Evolutionary conservation across 2,888 invertebrate species (phyloP), one percentile per base, ranked within the genome.

Genomic region (Lochmaea crataegi): DNA sequence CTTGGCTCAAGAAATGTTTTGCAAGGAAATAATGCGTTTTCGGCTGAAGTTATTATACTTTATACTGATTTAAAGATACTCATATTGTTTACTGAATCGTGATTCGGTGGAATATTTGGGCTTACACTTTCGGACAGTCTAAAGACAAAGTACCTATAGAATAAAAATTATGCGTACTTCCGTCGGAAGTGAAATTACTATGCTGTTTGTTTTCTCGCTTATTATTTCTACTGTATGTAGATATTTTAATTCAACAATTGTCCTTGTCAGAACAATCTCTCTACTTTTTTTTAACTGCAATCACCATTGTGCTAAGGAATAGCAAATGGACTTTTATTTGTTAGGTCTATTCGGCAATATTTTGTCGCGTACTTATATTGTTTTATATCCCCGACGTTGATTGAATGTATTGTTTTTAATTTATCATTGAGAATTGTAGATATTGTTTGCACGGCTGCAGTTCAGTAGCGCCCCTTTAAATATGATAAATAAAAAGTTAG

Each of bases 101-200:
- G 32, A 38, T 60, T 38, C 16, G 42, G 61, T 63, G 61, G 61
- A 63, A 63, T 63, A 42, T 63, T 63, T 63, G 16, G 61, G 16
- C 6, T 60, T n/a, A 16, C 32, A 18, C 12, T 38, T 3, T 12
- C 57, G 26, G 22, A 12, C 22, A 60, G 16, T 38, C n/a, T 26
- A 38, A 63, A 67, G 58, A 58, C 45, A 57, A 56, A 32, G 65
- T 26, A 45, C 22, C 9, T 26, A 58, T 58, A 58, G 67, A 71
- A 73, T 66, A 79, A 77, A 79, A 80, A 80, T 80, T 81, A 80
- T 79, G 80, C 79, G 80, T 78, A 81, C 81, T 81, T 82, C 82
- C 82, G 82, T 75, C 81, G 82, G 81, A 82, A 81, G 78, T 78
- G 72, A 61, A 73, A 76, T 75, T 73, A 73, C 71, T 71, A 75